Base-by-base conservation (phyloP, 2,888 invertebrate species). In the Dendrolimus houi region DNA sequence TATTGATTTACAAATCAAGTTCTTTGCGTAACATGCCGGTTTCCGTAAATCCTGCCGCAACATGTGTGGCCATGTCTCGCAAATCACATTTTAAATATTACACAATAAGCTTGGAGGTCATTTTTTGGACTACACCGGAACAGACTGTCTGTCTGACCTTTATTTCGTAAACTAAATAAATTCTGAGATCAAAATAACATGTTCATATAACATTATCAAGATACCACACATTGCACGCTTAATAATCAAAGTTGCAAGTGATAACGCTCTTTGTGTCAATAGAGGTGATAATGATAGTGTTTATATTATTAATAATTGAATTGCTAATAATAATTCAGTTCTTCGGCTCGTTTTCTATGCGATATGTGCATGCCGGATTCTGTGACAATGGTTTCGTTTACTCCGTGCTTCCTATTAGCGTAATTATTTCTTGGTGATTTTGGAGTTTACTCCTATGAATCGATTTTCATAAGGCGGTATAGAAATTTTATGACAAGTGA, bases 261-360 rank as follows among this genome's bases (percentile, higher is more conserved):
- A 78, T 78, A 78, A 71, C 64, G 52, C n/a, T 9, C 56, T 59
- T 59, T 59, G 66, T 71, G 75, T 74, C 74, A 74, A 58, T 69
- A 60, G 69, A 73, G 75, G 71, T 76, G 77, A 74, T 74, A 67
- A 53, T 64, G 76, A 79, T 81, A 81, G 71, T 69, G 71, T 67
- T 71, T 64, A 64, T 64, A 59, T 72, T 29, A 47, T 47, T 47
- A 47, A 10, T 47, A 47, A 47, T 47, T 47, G 47, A 10, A 47
- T 47, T 12, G 47, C 47, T 47, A 8, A 47, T 47, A 47, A 47
- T 47, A 8, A 47, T 47, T 47, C 12, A 47, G 47, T 10, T 47
- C 47, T 47, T 47, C 12, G 47, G 6, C 47, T 47, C 47, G 47
- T 47, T 47, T 47, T 47, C 47, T 10, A 10, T 47, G 9, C 3